Evolutionary conservation across 1,140 invertebrate genomes (phyloP).

Genomic region (Aphelinus certus): DNA sequence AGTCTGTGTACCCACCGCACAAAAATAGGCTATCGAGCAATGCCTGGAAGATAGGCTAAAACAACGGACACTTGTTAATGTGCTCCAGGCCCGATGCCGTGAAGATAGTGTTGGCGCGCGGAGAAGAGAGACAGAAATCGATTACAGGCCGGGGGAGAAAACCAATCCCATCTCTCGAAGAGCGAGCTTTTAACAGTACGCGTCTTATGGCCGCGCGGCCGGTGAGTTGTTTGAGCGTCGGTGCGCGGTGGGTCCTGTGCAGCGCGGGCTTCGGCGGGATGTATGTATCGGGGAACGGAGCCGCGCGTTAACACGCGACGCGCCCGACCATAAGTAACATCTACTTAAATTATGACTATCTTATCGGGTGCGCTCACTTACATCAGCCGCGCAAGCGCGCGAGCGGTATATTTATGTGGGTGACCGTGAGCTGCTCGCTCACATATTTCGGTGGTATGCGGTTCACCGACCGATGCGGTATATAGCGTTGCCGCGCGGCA

Average conservation of each 20-base stretch:
- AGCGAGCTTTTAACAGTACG: conserved; percentile 45
- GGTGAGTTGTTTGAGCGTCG: not conserved
- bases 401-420: conserved; percentile 44
- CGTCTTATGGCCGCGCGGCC: conserved; percentile 19
- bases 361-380: conserved; percentile 50
- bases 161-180: conserved; percentile 36
- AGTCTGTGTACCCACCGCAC: no score
- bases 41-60: no score
- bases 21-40: no score
- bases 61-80: not conserved
- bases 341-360: conserved; percentile 51
- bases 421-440: conserved; percentile 40
- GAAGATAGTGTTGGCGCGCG: not conserved
- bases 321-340: conserved; percentile 45
- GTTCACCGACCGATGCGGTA: conserved; percentile 45
- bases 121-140: conserved; percentile 18
- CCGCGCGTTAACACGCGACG: conserved; percentile 26
- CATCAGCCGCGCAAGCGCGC: conserved; percentile 21
- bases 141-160: not conserved
- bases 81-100: not conserved
- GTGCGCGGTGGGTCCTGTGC: no score
- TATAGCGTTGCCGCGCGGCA: conserved; percentile 2
- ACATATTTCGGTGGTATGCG: conserved; percentile 31
- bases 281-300: no score
- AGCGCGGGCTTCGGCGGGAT: no score